Base-by-base conservation (phyloP, 2,888 invertebrate species). In the Protonemura montana region DNA sequence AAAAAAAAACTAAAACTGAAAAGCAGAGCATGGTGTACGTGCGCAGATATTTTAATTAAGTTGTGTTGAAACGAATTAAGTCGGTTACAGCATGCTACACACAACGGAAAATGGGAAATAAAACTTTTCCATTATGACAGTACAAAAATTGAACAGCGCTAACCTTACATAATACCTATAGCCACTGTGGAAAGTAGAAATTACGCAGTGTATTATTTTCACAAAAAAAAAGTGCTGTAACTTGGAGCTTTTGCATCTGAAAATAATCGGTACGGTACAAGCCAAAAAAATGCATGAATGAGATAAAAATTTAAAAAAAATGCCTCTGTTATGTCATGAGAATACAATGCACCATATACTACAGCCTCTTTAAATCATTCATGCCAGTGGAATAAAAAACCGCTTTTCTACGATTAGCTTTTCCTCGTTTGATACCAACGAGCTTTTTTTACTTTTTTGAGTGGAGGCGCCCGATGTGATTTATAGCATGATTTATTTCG, bases 31-130 rank as follows among this genome's bases (percentile, higher is more conserved):
- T 13, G 35, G 3, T 6, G 35, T 13, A 13, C 13, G 59, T 13
- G 59, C 59, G 59, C 59, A 16, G 59, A 59, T 59, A 59, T 59
- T 59, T 59, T 59, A 59, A 59, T 59, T 59, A 59, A 59, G 59
- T 59, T 59, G 21, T 59, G 59, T 59, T 59, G 59, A 59, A 59
- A 59, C 21, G 59, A 59, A 59, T 21, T 59, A 10, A 10, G 59
- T 59, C 21, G 59, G 6, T 21, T 59, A 1, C 1, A 21, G 21
- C 59, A 59, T 59, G 59, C 59, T 6, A 35, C 35, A 59, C 59
- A 21, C 21, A 21, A 21, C 59, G 59, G 59, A 59, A 59, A 59
- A 59, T 59, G 21, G 13, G 13, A 21, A 59, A 59, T 59, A 59
- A 59, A 59, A 59, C 59, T 59, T 59, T 59, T 59, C 59, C 59